These are phyloP conservation scores for Erebia ligea DNA, from an alignment of 2,888 invertebrate species.

Conservation along the genomic window DNA sequence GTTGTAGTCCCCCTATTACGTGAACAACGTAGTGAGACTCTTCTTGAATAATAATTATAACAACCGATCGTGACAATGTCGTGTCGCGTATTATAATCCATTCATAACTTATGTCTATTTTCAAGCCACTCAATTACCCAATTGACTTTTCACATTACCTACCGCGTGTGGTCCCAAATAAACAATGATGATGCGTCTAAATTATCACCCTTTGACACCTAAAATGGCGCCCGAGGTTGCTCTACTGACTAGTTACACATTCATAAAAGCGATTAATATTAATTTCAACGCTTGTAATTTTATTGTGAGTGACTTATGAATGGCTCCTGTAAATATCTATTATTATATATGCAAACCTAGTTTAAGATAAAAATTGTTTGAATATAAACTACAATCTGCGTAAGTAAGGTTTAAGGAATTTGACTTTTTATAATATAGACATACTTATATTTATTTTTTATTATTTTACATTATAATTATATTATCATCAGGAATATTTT, in stretches of 20 bases:
- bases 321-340: neutral
- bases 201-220: conserved; percentile 60
- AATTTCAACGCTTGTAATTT: conserved; percentile 23
- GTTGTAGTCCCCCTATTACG: too few species aligned
- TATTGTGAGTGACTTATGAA: conserved; percentile 19
- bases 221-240: conserved; percentile 60
- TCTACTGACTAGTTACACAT: conserved; percentile 45
- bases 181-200: conserved; percentile 53
- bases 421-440: too few species aligned
- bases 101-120: conserved; percentile 15
- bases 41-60: conserved; percentile 8
- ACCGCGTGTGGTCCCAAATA: conserved; percentile 66
- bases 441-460: too few species aligned
- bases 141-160: conserved; percentile 66
- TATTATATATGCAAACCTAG: too few species aligned
- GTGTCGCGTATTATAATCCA: conserved; percentile 24
- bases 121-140: conserved; percentile 54
- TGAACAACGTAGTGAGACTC: neutral
- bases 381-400: too few species aligned
- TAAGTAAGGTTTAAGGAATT: too few species aligned
- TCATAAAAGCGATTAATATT: conserved; percentile 43
- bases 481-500: too few species aligned
- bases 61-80: conserved; percentile 1
- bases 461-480: too few species aligned
- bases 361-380: too few species aligned